Evolutionary conservation across 2,113 vertebrate genomes (phyloP), one percentile per base, ranked within the genome.

Genomic region (Corynorhinus townsendii): DNA sequence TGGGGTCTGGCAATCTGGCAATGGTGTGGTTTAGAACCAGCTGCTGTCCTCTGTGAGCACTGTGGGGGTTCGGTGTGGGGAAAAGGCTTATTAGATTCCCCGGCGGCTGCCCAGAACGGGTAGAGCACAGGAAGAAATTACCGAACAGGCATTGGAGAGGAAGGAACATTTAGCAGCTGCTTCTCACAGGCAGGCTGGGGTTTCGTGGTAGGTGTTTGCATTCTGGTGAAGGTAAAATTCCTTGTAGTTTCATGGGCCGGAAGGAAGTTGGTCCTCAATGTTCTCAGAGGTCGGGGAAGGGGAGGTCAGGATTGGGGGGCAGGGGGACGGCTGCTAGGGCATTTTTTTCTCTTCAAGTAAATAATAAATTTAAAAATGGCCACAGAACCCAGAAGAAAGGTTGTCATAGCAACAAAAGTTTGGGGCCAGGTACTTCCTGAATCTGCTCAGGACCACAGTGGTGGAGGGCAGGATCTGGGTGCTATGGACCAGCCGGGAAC

Each of bases 331-430:
- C 16, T 56, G 66, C 88, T 59, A 15, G 83, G 73, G 52, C 84
- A 52, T 54, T 56, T 89, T 93, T 69, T 68, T 47, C 90, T 80
- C 77, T 90, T 56, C 11, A 12, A 90, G 40, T 20, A 19, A 86
- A 90, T 71, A 86, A 47, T 35, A 94, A 72, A 90, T 90, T 86
- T 16, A 72, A 91, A 90, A 95, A 92, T 91, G 76, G 77, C 92
- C 92, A 85, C 72, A 45, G 84, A 89, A 94, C 76, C 40, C 93
- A 82, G 73, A 96, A 93, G 92, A 88, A 94, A 85, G 90, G 97
- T 97, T 94, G 95, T 85, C 96, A 96, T 96, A 59, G 95, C 95
- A 97, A 97, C 95, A 20, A 96, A 97, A 97, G 93, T 97, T 97
- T 96, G 90, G 76, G 77, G 81, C 95, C 96, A 96, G 92, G 92